Evolutionary conservation across 2,113 vertebrate genomes (phyloP).

Genomic region (Ictidomys tridecemlineatus): DNA sequence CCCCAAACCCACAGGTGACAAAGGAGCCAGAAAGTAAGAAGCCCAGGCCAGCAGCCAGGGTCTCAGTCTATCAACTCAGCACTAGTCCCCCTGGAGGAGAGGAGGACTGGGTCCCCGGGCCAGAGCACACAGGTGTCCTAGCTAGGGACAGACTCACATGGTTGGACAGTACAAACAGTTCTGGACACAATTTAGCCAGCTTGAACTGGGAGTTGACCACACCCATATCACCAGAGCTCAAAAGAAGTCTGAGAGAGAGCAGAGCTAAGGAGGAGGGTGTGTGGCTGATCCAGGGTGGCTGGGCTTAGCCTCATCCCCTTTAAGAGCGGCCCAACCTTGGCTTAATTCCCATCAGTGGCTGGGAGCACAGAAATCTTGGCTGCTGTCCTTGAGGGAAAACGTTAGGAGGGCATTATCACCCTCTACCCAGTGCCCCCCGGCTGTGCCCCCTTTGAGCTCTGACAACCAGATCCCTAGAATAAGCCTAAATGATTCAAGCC

Average conservation of each 20-base stretch:
- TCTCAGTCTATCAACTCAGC: not conserved
- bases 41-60: not conserved
- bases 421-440: not conserved
- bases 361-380: not conserved
- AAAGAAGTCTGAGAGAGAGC: not conserved
- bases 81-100: not conserved
- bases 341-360: not conserved
- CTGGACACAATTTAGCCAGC: not conserved
- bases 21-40: not conserved
- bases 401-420: not conserved
- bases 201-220: slow-evolving; percentile 5
- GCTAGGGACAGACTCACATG: not conserved
- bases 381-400: not conserved
- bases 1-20: not conserved
- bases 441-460: not conserved
- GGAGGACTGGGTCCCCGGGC: not conserved
- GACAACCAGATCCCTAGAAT: slow-evolving; percentile 70
- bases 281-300: not conserved
- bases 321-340: not conserved
- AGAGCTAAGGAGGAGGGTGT: not conserved
- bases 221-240: not conserved
- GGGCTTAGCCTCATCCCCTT: not conserved
- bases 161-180: not conserved
- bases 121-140: not conserved
- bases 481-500: slow-evolving; percentile 82